These are phyloP conservation scores for Ditula angustiorana DNA, from an alignment of 2,888 invertebrate genomes.

Conservation along the genomic window DNA sequence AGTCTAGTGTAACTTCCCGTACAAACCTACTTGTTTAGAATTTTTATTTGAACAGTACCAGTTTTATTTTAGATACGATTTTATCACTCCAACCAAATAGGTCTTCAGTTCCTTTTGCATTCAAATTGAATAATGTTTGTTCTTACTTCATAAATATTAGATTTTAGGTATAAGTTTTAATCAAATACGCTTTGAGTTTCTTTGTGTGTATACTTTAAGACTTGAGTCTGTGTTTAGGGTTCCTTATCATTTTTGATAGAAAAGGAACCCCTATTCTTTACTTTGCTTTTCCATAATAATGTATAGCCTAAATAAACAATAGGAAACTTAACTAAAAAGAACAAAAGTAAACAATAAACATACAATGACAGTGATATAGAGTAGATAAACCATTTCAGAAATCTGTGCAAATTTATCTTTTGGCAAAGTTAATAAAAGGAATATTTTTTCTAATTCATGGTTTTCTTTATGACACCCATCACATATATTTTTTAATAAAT, in stretches of 20 bases:
- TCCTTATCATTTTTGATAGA: not conserved
- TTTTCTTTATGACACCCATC: constrained; percentile 34
- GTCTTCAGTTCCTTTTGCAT: constrained; percentile 32
- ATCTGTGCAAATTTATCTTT: constrained; percentile 53
- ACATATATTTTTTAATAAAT: too few species aligned
- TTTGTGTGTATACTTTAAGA: not conserved
- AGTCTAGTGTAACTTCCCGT: constrained; percentile 43
- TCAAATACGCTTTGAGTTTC: not conserved
- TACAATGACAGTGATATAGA: constrained; percentile 41
- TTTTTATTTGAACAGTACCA: constrained; percentile 16
- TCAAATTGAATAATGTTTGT: not conserved
- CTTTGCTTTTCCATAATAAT: not conserved
- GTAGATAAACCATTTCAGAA: constrained; percentile 42
- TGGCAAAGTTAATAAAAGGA: constrained; percentile 55
- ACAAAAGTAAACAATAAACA: constrained; percentile 37
- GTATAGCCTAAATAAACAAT: not conserved
- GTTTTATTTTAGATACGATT: constrained; percentile 6
- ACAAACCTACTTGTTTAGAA: not conserved
- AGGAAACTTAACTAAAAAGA: constrained; percentile 4
- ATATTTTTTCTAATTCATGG: constrained; percentile 56
- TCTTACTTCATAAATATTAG: not conserved
- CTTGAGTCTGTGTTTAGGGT: not conserved
- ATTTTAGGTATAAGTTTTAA: constrained; percentile 7
- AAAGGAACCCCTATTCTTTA: not conserved
- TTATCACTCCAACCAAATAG: constrained; percentile 14